These are phyloP conservation scores for Agriopis leucophaearia DNA, from an alignment of 2,888 invertebrate species.

Conservation along the genomic window DNA sequence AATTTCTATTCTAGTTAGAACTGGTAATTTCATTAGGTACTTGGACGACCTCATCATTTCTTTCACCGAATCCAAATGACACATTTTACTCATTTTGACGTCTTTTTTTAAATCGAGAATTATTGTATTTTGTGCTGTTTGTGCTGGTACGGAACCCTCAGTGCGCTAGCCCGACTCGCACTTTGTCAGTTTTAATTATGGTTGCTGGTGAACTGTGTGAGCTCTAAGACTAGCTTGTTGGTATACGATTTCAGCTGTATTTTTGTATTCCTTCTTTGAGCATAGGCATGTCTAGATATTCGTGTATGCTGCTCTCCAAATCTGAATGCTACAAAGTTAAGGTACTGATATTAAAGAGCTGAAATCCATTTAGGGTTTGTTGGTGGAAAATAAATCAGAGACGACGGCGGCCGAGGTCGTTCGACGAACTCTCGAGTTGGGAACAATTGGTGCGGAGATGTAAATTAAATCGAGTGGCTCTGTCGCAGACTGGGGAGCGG, in stretches of 20 bases:
- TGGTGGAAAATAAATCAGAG: slow-evolving; percentile 80
- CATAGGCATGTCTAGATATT: background rate
- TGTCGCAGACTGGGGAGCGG: slow-evolving; percentile 53
- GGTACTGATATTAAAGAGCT: slow-evolving; percentile 70
- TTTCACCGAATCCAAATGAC: no score
- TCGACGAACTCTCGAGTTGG: slow-evolving; percentile 77
- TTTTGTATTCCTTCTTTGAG: background rate
- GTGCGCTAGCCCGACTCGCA: no score
- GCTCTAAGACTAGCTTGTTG: no score
- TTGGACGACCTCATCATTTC: no score
- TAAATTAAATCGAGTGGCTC: slow-evolving; percentile 82
- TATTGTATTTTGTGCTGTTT: no score
- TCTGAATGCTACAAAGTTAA: slow-evolving; percentile 48
- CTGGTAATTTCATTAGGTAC: no score
- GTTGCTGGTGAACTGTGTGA: no score
- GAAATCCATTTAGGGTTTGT: slow-evolving; percentile 71
- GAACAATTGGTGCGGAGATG: slow-evolving; percentile 80
- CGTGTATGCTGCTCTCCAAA: background rate
- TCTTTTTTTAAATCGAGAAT: no score
- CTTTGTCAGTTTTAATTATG: no score
- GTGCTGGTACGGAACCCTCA: no score
- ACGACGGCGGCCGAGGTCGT: slow-evolving; percentile 63
- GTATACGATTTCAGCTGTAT: background rate
- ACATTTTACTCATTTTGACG: no score
- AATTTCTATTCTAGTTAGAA: no score